These are phyloP conservation scores for Eristalinus aeneus DNA, from an alignment of 2,888 invertebrate genomes.

Conservation along the genomic window DNA sequence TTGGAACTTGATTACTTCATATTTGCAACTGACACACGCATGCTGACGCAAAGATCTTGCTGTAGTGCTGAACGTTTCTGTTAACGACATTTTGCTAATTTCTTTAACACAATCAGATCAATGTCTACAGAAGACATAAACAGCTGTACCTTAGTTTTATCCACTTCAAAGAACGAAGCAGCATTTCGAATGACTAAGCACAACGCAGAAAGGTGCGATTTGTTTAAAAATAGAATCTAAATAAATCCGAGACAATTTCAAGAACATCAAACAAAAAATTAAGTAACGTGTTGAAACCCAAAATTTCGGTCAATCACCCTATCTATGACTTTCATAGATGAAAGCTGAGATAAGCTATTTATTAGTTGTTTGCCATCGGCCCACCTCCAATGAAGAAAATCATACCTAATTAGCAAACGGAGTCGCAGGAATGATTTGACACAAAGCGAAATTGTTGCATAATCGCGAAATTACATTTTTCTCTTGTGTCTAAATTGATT, in stretches of 20 bases:
- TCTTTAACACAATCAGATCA: too few relatives aligned
- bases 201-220: not conserved
- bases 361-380: not conserved
- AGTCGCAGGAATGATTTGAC: conserved; percentile 17
- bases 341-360: not conserved
- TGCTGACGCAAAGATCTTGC: too few relatives aligned
- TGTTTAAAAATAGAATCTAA: not conserved
- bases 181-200: not conserved
- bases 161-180: too few relatives aligned
- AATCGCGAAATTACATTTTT: conserved; percentile 9
- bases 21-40: too few relatives aligned
- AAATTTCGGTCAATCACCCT: not conserved
- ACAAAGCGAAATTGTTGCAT: conserved; percentile 41
- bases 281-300: conserved; percentile 7
- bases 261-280: not conserved
- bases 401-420: conserved; percentile 3
- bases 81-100: too few relatives aligned
- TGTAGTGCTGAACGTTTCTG: too few relatives aligned
- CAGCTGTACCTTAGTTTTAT: too few relatives aligned
- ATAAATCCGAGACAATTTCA: not conserved
- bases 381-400: not conserved
- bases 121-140: too few relatives aligned
- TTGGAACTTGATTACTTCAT: too few relatives aligned
- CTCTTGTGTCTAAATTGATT: not conserved
- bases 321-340: not conserved